Evolutionary conservation across 2,113 vertebrate species (phyloP).

Genomic region (Dromaius novaehollandiae): DNA sequence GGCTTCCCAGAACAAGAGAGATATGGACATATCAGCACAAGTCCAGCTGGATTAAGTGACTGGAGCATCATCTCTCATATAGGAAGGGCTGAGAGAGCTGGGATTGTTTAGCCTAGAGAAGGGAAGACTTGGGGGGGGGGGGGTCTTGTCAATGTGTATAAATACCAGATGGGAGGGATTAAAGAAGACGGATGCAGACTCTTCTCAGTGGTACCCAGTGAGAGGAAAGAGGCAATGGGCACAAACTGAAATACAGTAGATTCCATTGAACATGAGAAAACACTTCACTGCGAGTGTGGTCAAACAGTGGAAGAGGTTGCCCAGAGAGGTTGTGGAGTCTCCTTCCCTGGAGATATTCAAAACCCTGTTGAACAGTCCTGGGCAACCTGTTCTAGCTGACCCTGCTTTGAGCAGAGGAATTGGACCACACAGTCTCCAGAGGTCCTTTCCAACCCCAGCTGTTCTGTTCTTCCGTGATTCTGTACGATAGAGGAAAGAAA

Average conservation of each 20-base stretch:
- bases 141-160: not conserved
- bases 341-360: not conserved
- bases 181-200: not conserved
- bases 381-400: not conserved
- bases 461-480: not conserved
- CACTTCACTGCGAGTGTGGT: not conserved
- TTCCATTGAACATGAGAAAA: not conserved
- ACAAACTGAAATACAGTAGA: not conserved
- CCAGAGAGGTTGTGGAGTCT: not conserved
- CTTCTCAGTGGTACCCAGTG: not conserved
- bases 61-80: not conserved
- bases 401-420: not conserved
- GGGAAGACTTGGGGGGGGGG: not conserved
- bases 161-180: not conserved
- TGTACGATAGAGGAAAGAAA: not conserved
- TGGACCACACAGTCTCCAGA: not conserved
- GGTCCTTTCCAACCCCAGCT: not conserved
- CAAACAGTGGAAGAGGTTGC: not conserved
- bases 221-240: not conserved
- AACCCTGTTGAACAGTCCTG: not conserved
- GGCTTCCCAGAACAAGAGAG: no score
- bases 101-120: not conserved
- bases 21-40: not conserved
- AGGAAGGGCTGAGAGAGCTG: not conserved
- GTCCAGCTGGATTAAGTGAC: not conserved